phyloP scores from a whole-genome alignment of 2,888 invertebrate species.

The Slavum lentiscoides region DNA sequence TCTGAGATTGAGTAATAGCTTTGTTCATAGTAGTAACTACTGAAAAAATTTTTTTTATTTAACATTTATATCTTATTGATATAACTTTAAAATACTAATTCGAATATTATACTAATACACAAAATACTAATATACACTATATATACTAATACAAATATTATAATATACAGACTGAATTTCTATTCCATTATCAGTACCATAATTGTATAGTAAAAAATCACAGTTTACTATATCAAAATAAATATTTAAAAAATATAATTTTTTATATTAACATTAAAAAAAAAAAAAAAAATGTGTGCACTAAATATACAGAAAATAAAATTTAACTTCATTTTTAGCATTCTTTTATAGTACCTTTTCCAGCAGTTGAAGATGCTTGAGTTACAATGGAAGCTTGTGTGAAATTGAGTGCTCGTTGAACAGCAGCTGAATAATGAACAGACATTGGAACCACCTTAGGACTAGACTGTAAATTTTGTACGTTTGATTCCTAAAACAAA shows the following conservation, averaged over 20 bases:
- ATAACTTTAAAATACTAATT: neutral
- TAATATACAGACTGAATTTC: too few relatives aligned
- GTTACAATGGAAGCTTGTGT: conserved; percentile 49
- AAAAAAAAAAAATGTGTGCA: too few relatives aligned
- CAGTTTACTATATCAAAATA: too few relatives aligned
- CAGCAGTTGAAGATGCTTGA: conserved; percentile 44
- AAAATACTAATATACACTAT: too few relatives aligned
- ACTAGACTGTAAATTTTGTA: conserved; percentile 40
- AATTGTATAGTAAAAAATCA: too few relatives aligned
- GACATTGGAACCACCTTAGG: conserved; percentile 48
- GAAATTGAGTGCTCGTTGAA: conserved; percentile 43
- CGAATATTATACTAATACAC: too few relatives aligned
- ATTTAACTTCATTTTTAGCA: too few relatives aligned
- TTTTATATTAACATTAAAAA: too few relatives aligned
- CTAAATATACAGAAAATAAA: too few relatives aligned
- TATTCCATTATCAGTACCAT: too few relatives aligned
- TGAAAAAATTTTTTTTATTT: conserved; percentile 13
- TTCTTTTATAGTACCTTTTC: conserved; percentile 26
- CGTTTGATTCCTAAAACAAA: conserved; percentile 37
- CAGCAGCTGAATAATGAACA: conserved; percentile 48
- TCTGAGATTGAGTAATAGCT: conserved; percentile 64
- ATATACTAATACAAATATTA: too few relatives aligned
- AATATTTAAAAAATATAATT: too few relatives aligned
- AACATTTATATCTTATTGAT: neutral
- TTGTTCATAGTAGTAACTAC: conserved; percentile 62